Evolutionary conservation across 2,888 invertebrate species (phyloP).

Genomic region (Prosopocoilus inquinatus): DNA sequence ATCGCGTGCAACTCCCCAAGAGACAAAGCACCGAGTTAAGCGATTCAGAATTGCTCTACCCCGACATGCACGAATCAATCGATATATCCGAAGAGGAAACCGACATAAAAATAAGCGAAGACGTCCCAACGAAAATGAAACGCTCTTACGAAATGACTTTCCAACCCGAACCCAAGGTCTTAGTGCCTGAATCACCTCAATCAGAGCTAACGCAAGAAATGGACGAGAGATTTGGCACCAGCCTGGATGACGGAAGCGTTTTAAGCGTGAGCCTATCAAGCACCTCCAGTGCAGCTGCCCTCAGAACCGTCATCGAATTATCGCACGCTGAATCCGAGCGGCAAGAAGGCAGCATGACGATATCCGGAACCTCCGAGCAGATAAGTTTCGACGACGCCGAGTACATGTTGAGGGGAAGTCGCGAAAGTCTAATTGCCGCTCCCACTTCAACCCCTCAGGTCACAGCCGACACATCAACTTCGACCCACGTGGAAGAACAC

Average conservation of each 20-base stretch:
- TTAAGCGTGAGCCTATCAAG: slow-evolving; percentile 60
- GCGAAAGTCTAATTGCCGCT: slow-evolving; percentile 39
- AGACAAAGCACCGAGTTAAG: slow-evolving; percentile 41
- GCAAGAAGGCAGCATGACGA: slow-evolving; percentile 48
- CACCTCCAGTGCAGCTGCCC: slow-evolving; percentile 53
- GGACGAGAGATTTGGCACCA: slow-evolving; percentile 57
- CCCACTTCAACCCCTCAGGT: slow-evolving; percentile 17
- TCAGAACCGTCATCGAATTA: slow-evolving; percentile 51
- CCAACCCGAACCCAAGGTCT: slow-evolving; percentile 59
- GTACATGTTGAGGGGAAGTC: slow-evolving; percentile 34
- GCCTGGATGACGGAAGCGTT: slow-evolving; percentile 60
- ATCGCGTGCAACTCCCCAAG: slow-evolving; percentile 30
- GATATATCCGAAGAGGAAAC: slow-evolving; percentile 59
- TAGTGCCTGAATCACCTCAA: slow-evolving; percentile 53
- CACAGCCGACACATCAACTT: slow-evolving; percentile 46
- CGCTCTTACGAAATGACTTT: slow-evolving; percentile 90
- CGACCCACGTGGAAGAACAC: slow-evolving; percentile 37
- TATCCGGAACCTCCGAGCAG: slow-evolving; percentile 51
- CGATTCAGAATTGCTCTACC: slow-evolving; percentile 36
- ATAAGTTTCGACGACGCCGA: slow-evolving; percentile 49
- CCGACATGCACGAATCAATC: slow-evolving; percentile 51
- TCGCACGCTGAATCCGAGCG: slow-evolving; percentile 50
- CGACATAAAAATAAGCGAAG: slow-evolving; percentile 50
- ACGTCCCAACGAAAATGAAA: slow-evolving; percentile 74
- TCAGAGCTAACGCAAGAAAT: slow-evolving; percentile 49